Base-by-base conservation (phyloP, 2,888 invertebrate genomes). In the Litoditis marina region DNA sequence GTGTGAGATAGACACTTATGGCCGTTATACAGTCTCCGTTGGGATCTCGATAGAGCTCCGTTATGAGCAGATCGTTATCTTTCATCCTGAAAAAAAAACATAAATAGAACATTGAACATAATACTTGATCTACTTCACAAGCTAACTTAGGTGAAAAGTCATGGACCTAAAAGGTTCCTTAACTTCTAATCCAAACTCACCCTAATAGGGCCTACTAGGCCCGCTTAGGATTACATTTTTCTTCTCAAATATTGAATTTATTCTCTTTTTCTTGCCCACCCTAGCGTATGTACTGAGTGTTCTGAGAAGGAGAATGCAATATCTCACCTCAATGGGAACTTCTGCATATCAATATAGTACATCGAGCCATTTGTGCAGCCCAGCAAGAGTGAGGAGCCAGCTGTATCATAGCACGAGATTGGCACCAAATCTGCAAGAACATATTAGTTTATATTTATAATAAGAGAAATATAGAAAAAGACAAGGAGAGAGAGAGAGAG, bases 1-100 rank as follows among this genome's bases (percentile, higher is more conserved):
- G 95, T n/a, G 96, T 95, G 32, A 96, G 87, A 85, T 96, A 98
- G 1, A 96, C 95, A 32, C 94, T 94, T 82, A 98, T 92, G 6
- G 96, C 94, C 28, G 96, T 96, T 62, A 98, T 95, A 4, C 92
- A 91, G 84, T 96, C 96, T 78, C 90, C 90, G 71, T 91, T 90
- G 1, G 94, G 93, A 85, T 98, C 96, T 66, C 83, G 82, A 83
- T 95, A 96, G 31, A 96, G 86, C 84, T 96, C 94, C 2, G 96
- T 96, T 13, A 98, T 94, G 30, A 98, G 86, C 11, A 98, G 86
- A 86, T 98, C 98, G 84, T 96, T 96, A 84, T 98, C 96, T 84
- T 96, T 98, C 95, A 98, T 96, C 49, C 96, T 88, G 7, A 96
- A 85, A 0, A 95, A 95, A 53, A 60, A 53, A 44, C 19, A 13